Evolutionary conservation across 2,797 vertebrate species (phyloP).

Genomic region (Hippoglossus hippoglossus): DNA sequence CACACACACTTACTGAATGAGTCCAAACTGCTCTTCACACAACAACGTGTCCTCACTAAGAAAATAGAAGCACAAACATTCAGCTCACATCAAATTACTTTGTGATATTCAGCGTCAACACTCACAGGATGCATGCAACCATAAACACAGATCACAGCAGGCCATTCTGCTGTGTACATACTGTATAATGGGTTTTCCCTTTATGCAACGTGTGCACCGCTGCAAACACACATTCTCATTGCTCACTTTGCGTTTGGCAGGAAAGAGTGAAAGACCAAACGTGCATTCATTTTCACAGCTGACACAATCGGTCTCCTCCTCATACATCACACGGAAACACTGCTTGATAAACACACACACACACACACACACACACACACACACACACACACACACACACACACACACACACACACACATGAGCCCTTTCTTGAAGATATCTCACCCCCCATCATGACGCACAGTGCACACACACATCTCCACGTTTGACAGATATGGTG

Average conservation of each 20-base stretch:
- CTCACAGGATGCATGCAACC: not conserved
- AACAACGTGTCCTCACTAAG: not conserved
- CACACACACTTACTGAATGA: no score
- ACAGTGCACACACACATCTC: not conserved
- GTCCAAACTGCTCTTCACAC: no score
- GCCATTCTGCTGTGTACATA: not conserved
- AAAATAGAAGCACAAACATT: not conserved
- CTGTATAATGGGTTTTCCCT: not conserved
- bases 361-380: conserved; percentile 16
- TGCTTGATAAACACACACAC: conserved; percentile 2
- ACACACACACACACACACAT: conserved; percentile 20
- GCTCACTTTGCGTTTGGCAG: conserved; percentile 13
- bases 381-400: not conserved
- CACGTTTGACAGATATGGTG: conserved; percentile 6
- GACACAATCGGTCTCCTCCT: conserved; percentile 41
- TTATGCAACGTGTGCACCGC: conserved; percentile 2
- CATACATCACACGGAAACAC: conserved; percentile 56
- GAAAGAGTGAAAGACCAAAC: conserved; percentile 29
- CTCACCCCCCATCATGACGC: not conserved
- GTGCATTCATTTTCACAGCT: conserved; percentile 60
- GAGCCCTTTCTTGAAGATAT: conserved; percentile 1
- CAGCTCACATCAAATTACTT: not conserved
- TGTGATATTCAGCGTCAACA: not conserved
- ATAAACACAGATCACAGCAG: not conserved
- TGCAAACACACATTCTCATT: conserved; percentile 19